Conservation (phyloP, 2,797 vertebrate species). For the Otolemur crassicaudatus region DNA sequence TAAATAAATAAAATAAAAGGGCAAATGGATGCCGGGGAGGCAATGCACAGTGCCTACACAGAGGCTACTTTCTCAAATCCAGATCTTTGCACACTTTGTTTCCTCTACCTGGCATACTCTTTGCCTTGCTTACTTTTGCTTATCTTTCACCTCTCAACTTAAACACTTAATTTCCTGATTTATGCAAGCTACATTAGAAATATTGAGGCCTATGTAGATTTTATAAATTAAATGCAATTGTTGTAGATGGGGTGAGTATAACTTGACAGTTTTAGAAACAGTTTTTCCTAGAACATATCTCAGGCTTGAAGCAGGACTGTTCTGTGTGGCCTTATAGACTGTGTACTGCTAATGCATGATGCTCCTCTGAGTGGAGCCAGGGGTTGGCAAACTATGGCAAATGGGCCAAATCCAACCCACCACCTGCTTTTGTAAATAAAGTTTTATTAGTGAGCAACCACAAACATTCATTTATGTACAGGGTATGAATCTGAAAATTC, state of each 20-base stretch:
- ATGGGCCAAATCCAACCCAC: not conserved
- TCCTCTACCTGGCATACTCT: not conserved
- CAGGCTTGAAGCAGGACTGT: not conserved
- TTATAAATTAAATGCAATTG: not conserved
- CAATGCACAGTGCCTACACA: not conserved
- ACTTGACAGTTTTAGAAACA: not conserved
- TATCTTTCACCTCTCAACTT: not conserved
- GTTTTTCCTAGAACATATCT: not conserved
- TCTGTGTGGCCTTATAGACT: not conserved
- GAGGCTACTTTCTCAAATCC: not conserved
- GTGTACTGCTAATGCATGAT: not conserved
- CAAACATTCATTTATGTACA: not conserved
- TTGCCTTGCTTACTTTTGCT: not conserved
- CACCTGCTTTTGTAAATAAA: not conserved
- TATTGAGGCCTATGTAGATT: not conserved
- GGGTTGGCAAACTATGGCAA: not conserved
- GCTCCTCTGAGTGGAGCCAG: not conserved
- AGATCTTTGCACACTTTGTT: not conserved
- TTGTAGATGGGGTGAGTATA: not conserved
- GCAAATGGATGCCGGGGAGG: not conserved
- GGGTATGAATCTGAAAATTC: constrained; percentile 9
- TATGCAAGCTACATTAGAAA: not conserved
- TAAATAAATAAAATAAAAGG: not conserved
- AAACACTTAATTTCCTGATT: not conserved
- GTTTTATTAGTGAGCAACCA: not conserved